Conservation (phyloP, 1,140 invertebrate genomes). For the Platyura marginata region DNA sequence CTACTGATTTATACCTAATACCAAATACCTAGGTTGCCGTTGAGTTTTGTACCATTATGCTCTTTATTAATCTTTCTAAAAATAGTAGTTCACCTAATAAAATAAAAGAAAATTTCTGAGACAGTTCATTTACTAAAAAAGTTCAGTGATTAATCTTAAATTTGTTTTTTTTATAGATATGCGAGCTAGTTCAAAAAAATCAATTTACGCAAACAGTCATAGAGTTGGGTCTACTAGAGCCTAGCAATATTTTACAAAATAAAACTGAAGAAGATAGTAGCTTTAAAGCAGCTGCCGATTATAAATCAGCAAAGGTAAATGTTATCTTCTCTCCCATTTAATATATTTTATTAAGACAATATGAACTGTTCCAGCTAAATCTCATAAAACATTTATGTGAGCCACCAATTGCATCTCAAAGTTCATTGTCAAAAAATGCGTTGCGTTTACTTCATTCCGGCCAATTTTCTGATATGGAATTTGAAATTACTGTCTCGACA, state of each 20-base stretch:
- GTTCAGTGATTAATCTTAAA: too few relatives aligned
- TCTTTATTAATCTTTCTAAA: too few relatives aligned
- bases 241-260: conserved; percentile 9
- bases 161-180: conserved; percentile 16
- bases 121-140: too few relatives aligned
- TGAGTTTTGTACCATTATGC: too few relatives aligned
- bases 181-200: conserved; percentile 36
- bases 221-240: conserved; percentile 30
- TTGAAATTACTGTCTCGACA: conserved; percentile 30
- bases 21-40: too few relatives aligned
- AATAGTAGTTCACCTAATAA: too few relatives aligned
- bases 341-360: too few relatives aligned
- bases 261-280: conserved; percentile 11
- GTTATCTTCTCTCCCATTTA: too few relatives aligned
- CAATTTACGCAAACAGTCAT: conserved; percentile 36
- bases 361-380: too few relatives aligned
- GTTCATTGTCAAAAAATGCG: conserved; percentile 33
- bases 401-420: conserved; percentile 33
- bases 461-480: conserved; percentile 40
- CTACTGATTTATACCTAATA: too few relatives aligned
- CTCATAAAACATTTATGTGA: conserved; percentile 39
- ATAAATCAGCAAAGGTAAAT: too few relatives aligned
- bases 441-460: conserved; percentile 31
- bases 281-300: conserved; percentile 14
- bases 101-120: too few relatives aligned